Percentiles rank a stretch among this genome's conserved stretches.
Evolutionary conservation across 2,888 invertebrate species (phyloP).

Genomic region (Heteromyza rotundicornis): DNA sequence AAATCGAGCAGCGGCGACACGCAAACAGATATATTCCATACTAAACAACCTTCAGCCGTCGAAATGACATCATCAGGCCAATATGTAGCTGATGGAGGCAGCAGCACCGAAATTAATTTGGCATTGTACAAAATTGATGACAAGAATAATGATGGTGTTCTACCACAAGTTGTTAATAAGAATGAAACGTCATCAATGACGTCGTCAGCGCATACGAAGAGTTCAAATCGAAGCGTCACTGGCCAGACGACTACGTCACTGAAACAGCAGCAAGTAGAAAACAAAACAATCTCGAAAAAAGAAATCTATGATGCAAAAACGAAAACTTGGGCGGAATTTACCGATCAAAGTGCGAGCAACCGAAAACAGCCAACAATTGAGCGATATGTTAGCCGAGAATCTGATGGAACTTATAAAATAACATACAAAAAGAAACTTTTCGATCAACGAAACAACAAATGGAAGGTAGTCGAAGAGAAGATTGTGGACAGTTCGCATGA

Average conservation of each 20-base stretch:
- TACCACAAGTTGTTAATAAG: background rate
- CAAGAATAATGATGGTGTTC: conserved; percentile 20
- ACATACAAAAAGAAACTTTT: conserved; percentile 62
- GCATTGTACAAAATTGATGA: conserved; percentile 12
- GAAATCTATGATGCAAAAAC: conserved; percentile 61
- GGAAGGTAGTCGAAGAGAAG: conserved; percentile 65
- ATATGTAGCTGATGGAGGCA: conserved; percentile 41
- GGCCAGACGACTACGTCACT: conserved; percentile 3
- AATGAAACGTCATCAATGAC: conserved; percentile 33
- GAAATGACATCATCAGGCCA: conserved; percentile 54
- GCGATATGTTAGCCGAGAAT: conserved; percentile 60
- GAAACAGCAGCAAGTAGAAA: conserved; percentile 22
- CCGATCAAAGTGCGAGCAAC: conserved; percentile 47
- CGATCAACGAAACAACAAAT: conserved; percentile 59
- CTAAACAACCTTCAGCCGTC: conserved; percentile 34
- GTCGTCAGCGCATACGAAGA: conserved; percentile 25
- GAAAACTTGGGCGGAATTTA: conserved; percentile 58
- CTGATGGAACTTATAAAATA: conserved; percentile 60
- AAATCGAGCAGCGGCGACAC: conserved; percentile 38
- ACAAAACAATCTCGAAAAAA: conserved; percentile 47
- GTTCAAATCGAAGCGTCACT: background rate
- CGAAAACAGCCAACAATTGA: conserved; percentile 57
- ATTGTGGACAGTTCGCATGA: conserved; percentile 63
- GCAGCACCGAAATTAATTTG: conserved; percentile 23
- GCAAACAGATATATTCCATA: conserved; percentile 36